Evolutionary conservation across 1,140 invertebrate species (phyloP), one percentile per base, ranked within the genome.

Genomic region (Pinna nobilis): DNA sequence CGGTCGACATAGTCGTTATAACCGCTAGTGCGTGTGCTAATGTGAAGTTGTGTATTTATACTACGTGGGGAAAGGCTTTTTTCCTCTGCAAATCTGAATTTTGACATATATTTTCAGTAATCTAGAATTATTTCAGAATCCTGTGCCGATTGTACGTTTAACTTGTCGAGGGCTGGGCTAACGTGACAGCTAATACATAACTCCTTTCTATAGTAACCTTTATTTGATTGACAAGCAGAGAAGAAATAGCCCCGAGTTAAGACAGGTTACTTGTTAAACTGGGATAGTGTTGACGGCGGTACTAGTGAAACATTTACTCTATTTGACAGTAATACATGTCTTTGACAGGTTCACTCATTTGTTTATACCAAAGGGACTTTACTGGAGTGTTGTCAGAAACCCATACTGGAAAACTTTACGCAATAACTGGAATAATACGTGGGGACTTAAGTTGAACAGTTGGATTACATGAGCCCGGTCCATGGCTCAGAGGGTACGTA

Each of bases 161-260:
- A n/a, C n/a, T n/a, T 78, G 78, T 74, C 82, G 81, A 59, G 49
- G 77, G 77, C 79, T 75, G 76, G 67, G 74, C 79, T 69, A 70
- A 69, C 77, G 66, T 86, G 86, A 87, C 86, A 87, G 86, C 80
- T 82, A 83, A 82, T 87, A 84, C 82, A 82, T 86, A 86, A 85
- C 82, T 81, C 73, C 73, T 72, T 74, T 57, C 81, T 79, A 76
- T 80, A 81, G 82, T 81, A 83, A 79, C 83, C 37, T 57, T 37
- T 47, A 59, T 67, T 71, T 87, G 86, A 87, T 87, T 87, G 86
- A 87, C 86, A 86, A 82, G 77, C 84, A 81, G 82, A 82, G 81
- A 75, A 81, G 80, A 67, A 77, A 70, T 74, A 82, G 82, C 85
- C 80, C 80, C 80, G 83, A 84, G 79, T 79, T 70, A 69, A 85